Percentiles rank a stretch among this genome's conserved stretches.
Evolutionary conservation across 2,888 invertebrate species (phyloP).

Genomic region (Phortica okadai): DNA sequence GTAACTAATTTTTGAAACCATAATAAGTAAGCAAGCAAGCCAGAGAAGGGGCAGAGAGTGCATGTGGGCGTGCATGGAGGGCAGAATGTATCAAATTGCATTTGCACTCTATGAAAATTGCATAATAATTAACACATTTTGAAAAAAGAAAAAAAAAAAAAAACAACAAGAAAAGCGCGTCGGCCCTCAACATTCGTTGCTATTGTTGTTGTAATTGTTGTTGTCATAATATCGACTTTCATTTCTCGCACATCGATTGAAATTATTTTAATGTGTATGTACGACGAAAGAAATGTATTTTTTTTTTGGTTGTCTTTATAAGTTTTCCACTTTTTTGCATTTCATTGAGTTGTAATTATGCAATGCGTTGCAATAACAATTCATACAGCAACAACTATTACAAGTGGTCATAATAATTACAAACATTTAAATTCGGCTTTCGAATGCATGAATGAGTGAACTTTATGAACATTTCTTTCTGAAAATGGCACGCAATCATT

Average conservation of each 20-base stretch:
- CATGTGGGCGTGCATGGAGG: too few relatives aligned
- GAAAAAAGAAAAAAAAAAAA: not conserved
- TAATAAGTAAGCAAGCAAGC: not conserved
- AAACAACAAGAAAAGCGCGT: too few relatives aligned
- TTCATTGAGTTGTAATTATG: not conserved
- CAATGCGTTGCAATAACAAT: conserved; percentile 5
- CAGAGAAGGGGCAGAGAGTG: not conserved
- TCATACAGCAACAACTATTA: not conserved
- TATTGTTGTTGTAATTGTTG: not conserved
- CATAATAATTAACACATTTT: conserved; percentile 50
- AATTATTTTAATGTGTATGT: not conserved
- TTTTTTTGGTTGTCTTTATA: not conserved
- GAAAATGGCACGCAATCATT: too few relatives aligned
- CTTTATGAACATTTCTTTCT: conserved; percentile 34
- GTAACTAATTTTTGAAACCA: conserved; percentile 18
- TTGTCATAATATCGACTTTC: not conserved
- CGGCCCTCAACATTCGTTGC: not conserved
- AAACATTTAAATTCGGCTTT: not conserved
- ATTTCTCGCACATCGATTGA: conserved; percentile 19
- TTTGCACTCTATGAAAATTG: conserved; percentile 31
- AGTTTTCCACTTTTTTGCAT: not conserved
- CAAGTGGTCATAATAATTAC: conserved; percentile 5
- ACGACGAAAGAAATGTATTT: not conserved
- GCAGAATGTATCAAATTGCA: conserved; percentile 14
- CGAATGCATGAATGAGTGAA: conserved; percentile 19